These are phyloP conservation scores for Tinea semifulvella DNA, from an alignment of 2,888 invertebrate genomes.

Conservation along the genomic window DNA sequence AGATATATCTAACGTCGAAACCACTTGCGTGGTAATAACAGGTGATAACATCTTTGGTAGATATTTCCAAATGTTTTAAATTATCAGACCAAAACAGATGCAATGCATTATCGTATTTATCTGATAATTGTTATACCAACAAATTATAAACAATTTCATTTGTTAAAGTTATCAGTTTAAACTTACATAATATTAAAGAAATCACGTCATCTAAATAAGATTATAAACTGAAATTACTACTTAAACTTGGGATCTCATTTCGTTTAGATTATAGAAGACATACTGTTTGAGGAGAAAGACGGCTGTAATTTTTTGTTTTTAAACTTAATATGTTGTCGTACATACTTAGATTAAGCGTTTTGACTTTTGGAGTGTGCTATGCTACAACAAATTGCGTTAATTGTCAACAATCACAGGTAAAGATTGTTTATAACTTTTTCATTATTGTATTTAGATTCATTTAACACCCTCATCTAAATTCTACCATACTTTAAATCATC, in stretches of 20 bases:
- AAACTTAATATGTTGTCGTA: neutral
- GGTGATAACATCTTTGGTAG: too few relatives aligned
- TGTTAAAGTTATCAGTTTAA: too few relatives aligned
- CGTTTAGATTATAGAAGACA: neutral
- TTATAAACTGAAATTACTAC: neutral
- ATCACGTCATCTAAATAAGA: slow-evolving; percentile 5
- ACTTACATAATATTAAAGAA: neutral
- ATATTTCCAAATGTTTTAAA: too few relatives aligned
- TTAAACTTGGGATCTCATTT: neutral
- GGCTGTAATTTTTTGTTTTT: neutral
- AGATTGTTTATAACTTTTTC: slow-evolving; percentile 15
- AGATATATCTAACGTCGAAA: too few relatives aligned
- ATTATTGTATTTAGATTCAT: neutral
- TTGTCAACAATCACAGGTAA: slow-evolving; percentile 45
- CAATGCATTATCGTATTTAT: too few relatives aligned
- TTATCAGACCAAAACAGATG: too few relatives aligned
- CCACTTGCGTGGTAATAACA: too few relatives aligned
- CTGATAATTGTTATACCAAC: too few relatives aligned
- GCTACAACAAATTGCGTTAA: slow-evolving; percentile 33
- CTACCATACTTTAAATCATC: too few relatives aligned
- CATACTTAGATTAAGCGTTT: neutral
- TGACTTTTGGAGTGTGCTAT: slow-evolving; percentile 32
- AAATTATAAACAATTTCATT: too few relatives aligned
- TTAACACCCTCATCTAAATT: neutral
- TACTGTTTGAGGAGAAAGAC: neutral